Conservation (phyloP, 2,888 invertebrate genomes). For the Isotomurus palustris region DNA sequence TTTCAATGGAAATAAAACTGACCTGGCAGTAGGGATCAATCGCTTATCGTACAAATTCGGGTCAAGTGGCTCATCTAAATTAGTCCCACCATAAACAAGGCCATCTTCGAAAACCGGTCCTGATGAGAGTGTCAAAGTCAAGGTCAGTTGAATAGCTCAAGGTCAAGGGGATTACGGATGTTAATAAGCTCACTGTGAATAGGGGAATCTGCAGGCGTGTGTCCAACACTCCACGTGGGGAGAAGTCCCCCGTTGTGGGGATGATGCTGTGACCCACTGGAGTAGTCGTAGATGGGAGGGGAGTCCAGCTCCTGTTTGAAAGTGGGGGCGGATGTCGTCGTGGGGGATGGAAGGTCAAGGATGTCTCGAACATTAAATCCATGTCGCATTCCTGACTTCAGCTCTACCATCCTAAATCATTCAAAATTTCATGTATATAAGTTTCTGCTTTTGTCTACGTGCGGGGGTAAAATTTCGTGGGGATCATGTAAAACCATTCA, state of each 20-base stretch:
- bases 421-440: no score
- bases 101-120: background rate
- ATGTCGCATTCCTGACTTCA: slow-evolving; percentile 3
- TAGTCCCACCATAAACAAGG: background rate
- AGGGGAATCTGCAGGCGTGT: slow-evolving; percentile 16
- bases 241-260: slow-evolving; percentile 3
- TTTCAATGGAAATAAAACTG: background rate
- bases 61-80: background rate
- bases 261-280: no score
- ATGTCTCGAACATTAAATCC: slow-evolving; percentile 43
- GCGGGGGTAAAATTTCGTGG: no score
- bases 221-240: slow-evolving; percentile 36
- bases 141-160: no score
- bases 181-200: no score
- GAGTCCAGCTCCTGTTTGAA: slow-evolving; percentile 2
- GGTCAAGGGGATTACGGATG: no score
- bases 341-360: slow-evolving; percentile 33
- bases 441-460: no score
- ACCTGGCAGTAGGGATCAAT: slow-evolving; percentile 3
- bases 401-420: slow-evolving; percentile 3
- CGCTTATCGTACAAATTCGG: background rate
- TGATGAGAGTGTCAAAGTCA: background rate
- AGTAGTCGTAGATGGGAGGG: background rate
- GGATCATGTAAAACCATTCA: no score
- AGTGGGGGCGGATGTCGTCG: background rate